A percentile compares a stretch with the other conserved stretches of the same genome.
Conservation (phyloP, 2,888 invertebrate genomes). For the Drosophila recens region DNA sequence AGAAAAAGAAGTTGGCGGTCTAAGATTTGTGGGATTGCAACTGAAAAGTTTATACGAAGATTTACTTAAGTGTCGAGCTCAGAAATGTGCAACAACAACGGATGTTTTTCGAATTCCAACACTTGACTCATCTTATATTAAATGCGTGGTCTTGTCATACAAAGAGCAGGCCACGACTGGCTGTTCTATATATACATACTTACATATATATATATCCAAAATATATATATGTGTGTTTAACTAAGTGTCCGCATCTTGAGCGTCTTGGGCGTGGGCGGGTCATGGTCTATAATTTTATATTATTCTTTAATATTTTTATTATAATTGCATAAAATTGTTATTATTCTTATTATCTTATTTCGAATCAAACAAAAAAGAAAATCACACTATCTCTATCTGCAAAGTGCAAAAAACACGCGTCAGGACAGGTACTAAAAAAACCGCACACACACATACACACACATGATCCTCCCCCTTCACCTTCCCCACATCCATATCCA, state of each 20-base stretch:
- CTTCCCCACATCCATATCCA: slow-evolving; percentile 10
- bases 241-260: slow-evolving; percentile 56
- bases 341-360: slow-evolving; percentile 30
- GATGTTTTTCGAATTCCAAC: slow-evolving; percentile 43
- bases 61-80: slow-evolving; percentile 41
- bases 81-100: slow-evolving; percentile 30
- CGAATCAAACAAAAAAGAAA: not conserved
- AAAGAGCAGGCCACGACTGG: slow-evolving; percentile 55
- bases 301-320: slow-evolving; percentile 49
- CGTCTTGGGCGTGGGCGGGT: slow-evolving; percentile 64
- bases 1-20: slow-evolving; percentile 65
- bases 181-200: slow-evolving; percentile 54
- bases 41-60: not conserved
- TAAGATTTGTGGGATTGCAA: slow-evolving; percentile 11
- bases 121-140: slow-evolving; percentile 53
- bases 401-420: not conserved
- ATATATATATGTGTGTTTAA: slow-evolving; percentile 28
- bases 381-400: slow-evolving; percentile 11
- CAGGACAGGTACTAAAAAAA: slow-evolving; percentile 14
- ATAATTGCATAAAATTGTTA: slow-evolving; percentile 40
- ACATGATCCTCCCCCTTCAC: slow-evolving; percentile 1
- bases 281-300: slow-evolving; percentile 50
- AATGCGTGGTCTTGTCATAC: slow-evolving; percentile 67
- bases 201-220: slow-evolving; percentile 15
- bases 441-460: not conserved